A percentile compares a stretch with the other conserved stretches of the same genome.
phyloP scores from a whole-genome alignment of 2,888 invertebrate species.

The Torymus auratus region DNA sequence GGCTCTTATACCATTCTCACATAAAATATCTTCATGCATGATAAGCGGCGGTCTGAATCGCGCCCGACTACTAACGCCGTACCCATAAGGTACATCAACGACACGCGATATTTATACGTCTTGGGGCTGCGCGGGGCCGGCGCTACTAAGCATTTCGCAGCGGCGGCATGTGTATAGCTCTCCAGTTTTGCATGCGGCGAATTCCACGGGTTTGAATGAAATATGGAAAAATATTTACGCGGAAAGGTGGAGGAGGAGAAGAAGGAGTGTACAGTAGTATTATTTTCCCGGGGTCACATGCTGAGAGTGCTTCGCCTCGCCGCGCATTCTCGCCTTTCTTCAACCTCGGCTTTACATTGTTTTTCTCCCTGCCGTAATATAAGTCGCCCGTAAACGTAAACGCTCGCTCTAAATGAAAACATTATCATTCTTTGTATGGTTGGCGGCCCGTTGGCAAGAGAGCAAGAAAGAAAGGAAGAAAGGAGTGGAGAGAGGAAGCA shows the following conservation, averaged over 20 bases:
- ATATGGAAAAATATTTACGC: slow-evolving; percentile 43
- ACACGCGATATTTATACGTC: slow-evolving; percentile 8
- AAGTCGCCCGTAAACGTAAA: slow-evolving; percentile 48
- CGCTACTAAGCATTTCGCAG: no score
- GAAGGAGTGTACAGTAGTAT: no score
- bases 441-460: not conserved
- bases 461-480: not conserved
- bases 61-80: not conserved
- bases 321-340: not conserved
- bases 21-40: no score
- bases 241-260: not conserved
- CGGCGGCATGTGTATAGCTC: no score
- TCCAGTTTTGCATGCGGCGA: not conserved
- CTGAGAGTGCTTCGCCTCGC: not conserved
- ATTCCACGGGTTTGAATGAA: slow-evolving; percentile 8
- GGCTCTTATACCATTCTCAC: no score
- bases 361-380: slow-evolving; percentile 27
- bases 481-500: not conserved
- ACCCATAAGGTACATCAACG: slow-evolving; percentile 14
- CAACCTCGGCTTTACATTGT: slow-evolving; percentile 38
- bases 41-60: not conserved
- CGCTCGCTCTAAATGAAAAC: slow-evolving; percentile 48
- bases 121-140: not conserved
- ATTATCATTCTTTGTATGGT: slow-evolving; percentile 50
- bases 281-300: not conserved